phyloP scores from a whole-genome alignment of 2,113 vertebrate genomes.

The Gallinago undulata region DNA sequence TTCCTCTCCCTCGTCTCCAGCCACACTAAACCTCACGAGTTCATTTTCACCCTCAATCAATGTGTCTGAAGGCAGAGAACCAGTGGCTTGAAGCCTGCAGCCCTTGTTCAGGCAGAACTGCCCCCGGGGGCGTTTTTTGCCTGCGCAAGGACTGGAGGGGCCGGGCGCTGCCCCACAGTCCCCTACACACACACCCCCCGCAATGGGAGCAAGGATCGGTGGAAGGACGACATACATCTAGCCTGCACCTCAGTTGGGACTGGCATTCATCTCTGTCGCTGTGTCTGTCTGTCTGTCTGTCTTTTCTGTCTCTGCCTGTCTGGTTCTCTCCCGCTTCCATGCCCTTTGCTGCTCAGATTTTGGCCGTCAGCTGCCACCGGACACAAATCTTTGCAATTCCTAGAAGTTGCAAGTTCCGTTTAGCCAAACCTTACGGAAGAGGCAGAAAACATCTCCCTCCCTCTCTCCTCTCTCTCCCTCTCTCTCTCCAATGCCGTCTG shows the following conservation, averaged over 20 bases:
- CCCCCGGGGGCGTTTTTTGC: not conserved
- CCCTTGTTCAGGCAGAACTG: not conserved
- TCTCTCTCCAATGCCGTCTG: not conserved
- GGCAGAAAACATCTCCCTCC: not conserved
- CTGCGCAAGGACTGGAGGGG: not conserved
- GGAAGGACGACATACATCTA: conserved; percentile 69
- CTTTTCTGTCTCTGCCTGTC: conserved; percentile 48
- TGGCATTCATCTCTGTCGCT: conserved; percentile 54
- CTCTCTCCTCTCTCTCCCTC: not conserved
- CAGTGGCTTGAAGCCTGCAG: not conserved
- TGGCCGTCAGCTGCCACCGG: not conserved
- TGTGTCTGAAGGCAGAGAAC: conserved; percentile 48
- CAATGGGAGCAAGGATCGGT: conserved; percentile 54
- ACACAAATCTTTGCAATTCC: not conserved
- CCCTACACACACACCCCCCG: not conserved
- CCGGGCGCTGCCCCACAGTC: not conserved
- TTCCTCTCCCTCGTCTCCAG: conserved; percentile 15
- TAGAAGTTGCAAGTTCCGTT: not conserved
- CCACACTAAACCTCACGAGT: conserved; percentile 12
- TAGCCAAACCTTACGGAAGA: not conserved
- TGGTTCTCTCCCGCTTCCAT: conserved; percentile 42
- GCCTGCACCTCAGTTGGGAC: conserved; percentile 56
- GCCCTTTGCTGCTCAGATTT: conserved; percentile 70
- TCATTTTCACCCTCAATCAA: conserved; percentile 12
- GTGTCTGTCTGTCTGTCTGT: conserved; percentile 2